Evolutionary conservation across 1,140 invertebrate species (phyloP), one percentile per base, ranked within the genome.

Genomic region (Temnothorax longispinosus): DNA sequence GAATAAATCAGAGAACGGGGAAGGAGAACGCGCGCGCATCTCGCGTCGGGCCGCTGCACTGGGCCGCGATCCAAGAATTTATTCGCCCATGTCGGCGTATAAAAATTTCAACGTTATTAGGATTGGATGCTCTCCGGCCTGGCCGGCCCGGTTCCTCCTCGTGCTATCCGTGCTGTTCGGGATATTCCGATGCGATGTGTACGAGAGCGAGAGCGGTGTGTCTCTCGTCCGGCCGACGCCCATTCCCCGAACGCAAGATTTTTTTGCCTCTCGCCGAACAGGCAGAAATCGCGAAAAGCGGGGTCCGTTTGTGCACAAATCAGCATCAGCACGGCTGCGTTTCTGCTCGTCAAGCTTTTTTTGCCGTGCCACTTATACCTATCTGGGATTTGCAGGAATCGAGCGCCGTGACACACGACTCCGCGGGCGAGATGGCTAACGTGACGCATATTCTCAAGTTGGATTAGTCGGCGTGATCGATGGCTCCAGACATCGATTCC

Each of bases 101-200:
- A 89, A 93, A 92, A 91, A 92, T 91, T 93, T 93, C 90, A 91
- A 89, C 90, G 87, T 89, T 91, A 91, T 91, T 87, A 89, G 76
- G 82, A 87, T 91, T 89, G 86, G 89, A 90, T 71, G 56, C 67
- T 56, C 52, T 18, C 52, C 78, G n/a, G 78, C 60, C 60, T 60
- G 67, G 27, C 27, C 76, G 27, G 38, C 35, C n/a, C 0, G 65
- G 15, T n/a, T 35, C 18, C 3, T 58, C 7, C 52, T 72, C 62
- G 32, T 65, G 60, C 60, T 67, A 67, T 64, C 50, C 44, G 47
- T 74, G 52, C 27, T 27, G 27, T 56, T 32, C n/a, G 44, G 82
- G 85, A 91, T 89, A 86, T 87, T 27, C 84, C 78, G 71, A 86
- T 60, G 85, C 76, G 58, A 64, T 47, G 84, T 86, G 77, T 67